Conservation (phyloP, 1,140 invertebrate genomes). For the Lysiphlebus fabarum region DNA sequence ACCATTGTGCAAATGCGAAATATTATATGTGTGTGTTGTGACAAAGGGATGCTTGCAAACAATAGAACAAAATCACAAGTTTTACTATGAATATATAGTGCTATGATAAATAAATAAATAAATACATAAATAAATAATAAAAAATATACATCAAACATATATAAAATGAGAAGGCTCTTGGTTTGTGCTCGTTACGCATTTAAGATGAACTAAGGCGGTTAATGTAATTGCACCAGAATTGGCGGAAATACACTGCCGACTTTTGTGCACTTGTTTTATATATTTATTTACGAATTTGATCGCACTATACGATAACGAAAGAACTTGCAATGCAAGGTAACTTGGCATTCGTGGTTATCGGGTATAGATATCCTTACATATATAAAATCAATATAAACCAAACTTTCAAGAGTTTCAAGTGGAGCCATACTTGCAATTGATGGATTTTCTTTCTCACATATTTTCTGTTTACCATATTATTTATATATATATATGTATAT, state of each 20-base stretch:
- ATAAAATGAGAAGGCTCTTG: too few species aligned
- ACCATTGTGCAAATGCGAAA: too few species aligned
- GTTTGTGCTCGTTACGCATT: constrained; percentile 24
- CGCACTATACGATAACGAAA: constrained; percentile 11
- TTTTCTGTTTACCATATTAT: not conserved
- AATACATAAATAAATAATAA: too few species aligned
- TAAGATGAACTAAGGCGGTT: constrained; percentile 21
- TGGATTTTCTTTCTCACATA: constrained; percentile 9
- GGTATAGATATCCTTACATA: not conserved
- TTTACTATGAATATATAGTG: too few species aligned
- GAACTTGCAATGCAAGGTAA: not conserved
- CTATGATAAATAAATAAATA: too few species aligned
- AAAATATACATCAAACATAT: too few species aligned
- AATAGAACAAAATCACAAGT: too few species aligned
- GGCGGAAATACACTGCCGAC: constrained; percentile 12
- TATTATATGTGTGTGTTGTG: too few species aligned
- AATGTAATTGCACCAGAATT: constrained; percentile 25
- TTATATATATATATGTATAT: not conserved
- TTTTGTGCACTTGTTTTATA: not conserved
- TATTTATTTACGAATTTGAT: constrained; percentile 3
- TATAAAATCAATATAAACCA: constrained; percentile 7
- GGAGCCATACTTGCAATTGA: constrained; percentile 2
- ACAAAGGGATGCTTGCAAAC: too few species aligned
- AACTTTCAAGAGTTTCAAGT: not conserved
- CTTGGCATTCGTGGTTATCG: not conserved